Conservation (phyloP, 1,140 invertebrate genomes). For the Coboldia fuscipes region DNA sequence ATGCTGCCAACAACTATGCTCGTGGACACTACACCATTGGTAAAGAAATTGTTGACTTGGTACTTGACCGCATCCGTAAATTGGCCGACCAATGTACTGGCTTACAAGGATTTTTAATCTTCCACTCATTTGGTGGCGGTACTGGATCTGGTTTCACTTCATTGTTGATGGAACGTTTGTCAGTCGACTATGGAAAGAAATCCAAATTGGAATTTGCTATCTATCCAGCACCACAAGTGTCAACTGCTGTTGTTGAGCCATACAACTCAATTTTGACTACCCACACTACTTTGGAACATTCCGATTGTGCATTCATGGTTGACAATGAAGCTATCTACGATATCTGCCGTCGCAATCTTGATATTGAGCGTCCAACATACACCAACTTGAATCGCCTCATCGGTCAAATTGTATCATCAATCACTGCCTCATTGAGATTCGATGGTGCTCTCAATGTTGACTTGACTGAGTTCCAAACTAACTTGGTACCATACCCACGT, state of each 20-base stretch:
- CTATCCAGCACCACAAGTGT: conserved; percentile 54
- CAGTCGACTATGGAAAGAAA: conserved; percentile 51
- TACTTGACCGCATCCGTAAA: conserved; percentile 30
- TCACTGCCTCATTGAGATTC: conserved; percentile 62
- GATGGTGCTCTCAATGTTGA: conserved; percentile 73
- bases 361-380: conserved; percentile 61
- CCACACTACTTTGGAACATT: conserved; percentile 53
- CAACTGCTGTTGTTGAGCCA: conserved; percentile 60
- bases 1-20: conserved; percentile 57
- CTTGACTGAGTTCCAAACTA: conserved; percentile 71
- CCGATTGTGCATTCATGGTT: conserved; percentile 59
- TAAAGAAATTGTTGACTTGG: conserved; percentile 37
- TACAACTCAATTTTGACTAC: conserved; percentile 59
- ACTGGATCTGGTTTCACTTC: conserved; percentile 65
- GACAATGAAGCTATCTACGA: conserved; percentile 70
- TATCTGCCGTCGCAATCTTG: conserved; percentile 62
- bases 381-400: conserved; percentile 50
- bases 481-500: conserved; percentile 56
- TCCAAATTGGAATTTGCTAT: conserved; percentile 67
- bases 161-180: conserved; percentile 53
- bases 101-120: conserved; percentile 55
- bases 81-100: conserved; percentile 35
- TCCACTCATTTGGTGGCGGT: conserved; percentile 61
- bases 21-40: conserved; percentile 36
- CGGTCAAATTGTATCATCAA: conserved; percentile 61